Percentiles rank a stretch among this genome's conserved stretches.
Conservation (phyloP, 2,113 vertebrate species). For the Eulemur macaco region DNA sequence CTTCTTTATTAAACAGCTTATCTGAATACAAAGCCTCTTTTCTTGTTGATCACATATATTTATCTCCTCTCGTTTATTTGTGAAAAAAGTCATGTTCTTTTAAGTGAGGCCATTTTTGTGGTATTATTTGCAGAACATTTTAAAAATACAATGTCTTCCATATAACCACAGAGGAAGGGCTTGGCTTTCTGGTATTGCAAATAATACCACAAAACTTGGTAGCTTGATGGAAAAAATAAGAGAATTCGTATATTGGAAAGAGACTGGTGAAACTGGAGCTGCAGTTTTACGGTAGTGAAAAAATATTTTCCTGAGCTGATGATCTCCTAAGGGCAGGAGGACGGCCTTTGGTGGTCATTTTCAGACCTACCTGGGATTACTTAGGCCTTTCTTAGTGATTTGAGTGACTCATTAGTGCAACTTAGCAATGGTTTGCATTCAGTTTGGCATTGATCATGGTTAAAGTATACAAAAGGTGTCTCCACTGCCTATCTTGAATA, state of each 20-base stretch:
- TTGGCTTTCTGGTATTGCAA: slow-evolving; percentile 54
- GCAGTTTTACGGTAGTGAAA: background rate
- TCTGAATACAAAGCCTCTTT: background rate
- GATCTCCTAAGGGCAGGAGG: background rate
- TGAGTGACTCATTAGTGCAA: background rate
- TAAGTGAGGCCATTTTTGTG: slow-evolving; percentile 42
- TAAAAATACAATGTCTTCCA: slow-evolving; percentile 40
- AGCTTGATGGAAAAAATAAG: slow-evolving; percentile 55
- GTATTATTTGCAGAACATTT: slow-evolving; percentile 41
- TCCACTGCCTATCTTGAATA: background rate
- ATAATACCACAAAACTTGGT: slow-evolving; percentile 38
- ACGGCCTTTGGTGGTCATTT: background rate
- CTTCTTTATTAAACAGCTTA: slow-evolving; percentile 16
- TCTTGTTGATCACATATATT: background rate
- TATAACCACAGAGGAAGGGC: slow-evolving; percentile 38
- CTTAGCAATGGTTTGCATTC: background rate
- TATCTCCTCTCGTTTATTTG: slow-evolving; percentile 25
- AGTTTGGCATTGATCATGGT: background rate
- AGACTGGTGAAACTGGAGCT: background rate
- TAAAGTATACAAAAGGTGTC: background rate
- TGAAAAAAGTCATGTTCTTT: slow-evolving; percentile 29
- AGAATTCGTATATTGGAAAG: slow-evolving; percentile 33
- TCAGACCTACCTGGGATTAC: background rate
- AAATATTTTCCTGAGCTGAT: background rate
- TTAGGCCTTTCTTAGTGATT: background rate